These are phyloP conservation scores for Ageneiosus marmoratus DNA, from an alignment of 2,113 vertebrate species.

Conservation along the genomic window DNA sequence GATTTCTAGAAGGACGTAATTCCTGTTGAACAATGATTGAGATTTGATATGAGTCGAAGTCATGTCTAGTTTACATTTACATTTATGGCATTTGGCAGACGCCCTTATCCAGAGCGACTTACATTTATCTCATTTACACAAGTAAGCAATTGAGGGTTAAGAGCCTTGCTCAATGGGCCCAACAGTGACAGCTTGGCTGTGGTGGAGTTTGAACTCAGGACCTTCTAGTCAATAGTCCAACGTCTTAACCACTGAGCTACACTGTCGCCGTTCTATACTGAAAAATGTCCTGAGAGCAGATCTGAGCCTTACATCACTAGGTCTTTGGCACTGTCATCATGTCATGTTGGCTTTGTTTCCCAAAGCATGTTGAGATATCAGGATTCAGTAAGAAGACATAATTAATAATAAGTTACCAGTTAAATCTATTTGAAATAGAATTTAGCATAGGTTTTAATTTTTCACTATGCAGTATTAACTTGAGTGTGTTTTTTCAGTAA, in stretches of 20 bases:
- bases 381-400: too few relatives aligned
- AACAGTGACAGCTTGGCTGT: too few relatives aligned
- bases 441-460: background rate
- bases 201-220: too few relatives aligned
- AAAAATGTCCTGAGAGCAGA: background rate
- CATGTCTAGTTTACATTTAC: too few relatives aligned
- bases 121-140: too few relatives aligned
- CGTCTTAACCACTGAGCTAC: too few relatives aligned
- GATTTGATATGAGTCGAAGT: too few relatives aligned
- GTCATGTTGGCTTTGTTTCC: background rate
- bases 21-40: background rate
- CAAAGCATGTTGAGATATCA: background rate
- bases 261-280: background rate
- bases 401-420: background rate
- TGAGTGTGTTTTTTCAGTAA: background rate
- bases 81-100: too few relatives aligned
- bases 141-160: too few relatives aligned
- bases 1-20: background rate
- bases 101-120: too few relatives aligned
- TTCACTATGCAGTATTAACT: background rate
- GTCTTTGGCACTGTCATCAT: background rate
- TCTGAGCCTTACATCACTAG: background rate
- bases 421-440: background rate
- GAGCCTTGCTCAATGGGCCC: too few relatives aligned
- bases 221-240: too few relatives aligned